Percentiles rank a stretch among this genome's conserved stretches.
These are phyloP conservation scores for Cassiopea xamachana DNA, from an alignment of 30 jellyfish, hydroid and myxozoan species.

Conservation along the genomic window DNA sequence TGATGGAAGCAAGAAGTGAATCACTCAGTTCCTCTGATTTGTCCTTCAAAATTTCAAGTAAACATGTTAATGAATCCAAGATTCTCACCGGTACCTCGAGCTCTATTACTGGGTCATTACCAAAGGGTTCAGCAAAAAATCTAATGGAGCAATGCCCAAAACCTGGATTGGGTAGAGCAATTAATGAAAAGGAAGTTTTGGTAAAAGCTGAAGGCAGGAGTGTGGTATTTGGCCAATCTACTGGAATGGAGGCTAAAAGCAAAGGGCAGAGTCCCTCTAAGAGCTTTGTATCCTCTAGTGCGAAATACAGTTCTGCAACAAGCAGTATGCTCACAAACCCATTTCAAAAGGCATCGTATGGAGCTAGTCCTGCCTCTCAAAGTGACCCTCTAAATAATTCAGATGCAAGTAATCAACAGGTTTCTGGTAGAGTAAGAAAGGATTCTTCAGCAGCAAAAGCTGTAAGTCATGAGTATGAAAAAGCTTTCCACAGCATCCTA, in stretches of 20 bases:
- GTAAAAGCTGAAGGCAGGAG: conserved; percentile 9
- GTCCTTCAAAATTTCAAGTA: background rate
- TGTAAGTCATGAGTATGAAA: background rate
- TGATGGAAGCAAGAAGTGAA: background rate
- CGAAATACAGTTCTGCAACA: background rate
- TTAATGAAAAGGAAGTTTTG: background rate
- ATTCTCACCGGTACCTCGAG: background rate
- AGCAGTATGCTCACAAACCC: conserved; percentile 14
- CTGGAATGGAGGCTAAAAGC: conserved; percentile 14
- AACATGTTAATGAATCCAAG: background rate
- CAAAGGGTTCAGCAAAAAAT: background rate
- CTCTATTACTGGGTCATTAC: background rate
- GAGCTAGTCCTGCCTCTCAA: background rate
- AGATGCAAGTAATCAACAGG: conserved; percentile 16
- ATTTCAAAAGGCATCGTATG: background rate
- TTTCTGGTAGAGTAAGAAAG: background rate
- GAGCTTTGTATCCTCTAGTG: background rate
- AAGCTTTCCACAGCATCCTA: conserved; percentile 48
- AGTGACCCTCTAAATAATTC: background rate
- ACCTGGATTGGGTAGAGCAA: background rate
- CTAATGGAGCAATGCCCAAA: background rate
- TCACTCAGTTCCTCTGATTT: conserved; percentile 5
- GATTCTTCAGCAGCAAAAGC: background rate
- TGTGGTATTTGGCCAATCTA: background rate
- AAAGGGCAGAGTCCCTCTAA: background rate